Evolutionary conservation across 2,888 invertebrate genomes (phyloP), one percentile per base, ranked within the genome.

Genomic region (Cerceris ruficornis): DNA sequence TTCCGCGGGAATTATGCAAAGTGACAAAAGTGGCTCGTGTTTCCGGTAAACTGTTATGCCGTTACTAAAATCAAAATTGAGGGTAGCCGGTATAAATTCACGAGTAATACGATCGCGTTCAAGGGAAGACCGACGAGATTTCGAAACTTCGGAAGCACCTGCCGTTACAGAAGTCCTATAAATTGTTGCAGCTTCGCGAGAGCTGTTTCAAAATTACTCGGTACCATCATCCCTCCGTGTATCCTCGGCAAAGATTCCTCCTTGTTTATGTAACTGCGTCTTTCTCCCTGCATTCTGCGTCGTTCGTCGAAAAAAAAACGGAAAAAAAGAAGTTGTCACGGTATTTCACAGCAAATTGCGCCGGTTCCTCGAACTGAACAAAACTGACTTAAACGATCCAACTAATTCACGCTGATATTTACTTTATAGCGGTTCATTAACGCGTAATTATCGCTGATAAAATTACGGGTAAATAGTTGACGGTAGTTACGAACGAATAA

Each of bases 11-110:
- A 69, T 75, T 72, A 73, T 70, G 72, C 67, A 75, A 75, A 73
- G 43, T 65, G 58, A 61, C 68, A 58, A 52, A 60, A 59, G 61
- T 59, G 60, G 55, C 59, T 68, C 69, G 60, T 65, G 54, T 64
- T 75, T 65, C 64, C 62, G 49, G 50, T 58, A 67, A 71, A 71
- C 58, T n/a, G 73, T 69, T 72, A 64, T 54, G 62, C 75, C 70
- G 61, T 78, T 59, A 64, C 58, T 77, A 69, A 65, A 77, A 83
- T 80, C 69, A 77, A 81, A 80, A 83, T 77, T 68, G 59, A 60
- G 61, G 59, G 41, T 42, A 57, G 59, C n/a, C n/a, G 57, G 61
- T 73, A 55, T 61, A 54, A 58, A 58, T 57, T 55, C 57, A 52
- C 62, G 50, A 50, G 66, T 83, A 83, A 78, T 70, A 54, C 62